Evolutionary conservation across 2,888 invertebrate genomes (phyloP).

Genomic region (Timandra comae): DNA sequence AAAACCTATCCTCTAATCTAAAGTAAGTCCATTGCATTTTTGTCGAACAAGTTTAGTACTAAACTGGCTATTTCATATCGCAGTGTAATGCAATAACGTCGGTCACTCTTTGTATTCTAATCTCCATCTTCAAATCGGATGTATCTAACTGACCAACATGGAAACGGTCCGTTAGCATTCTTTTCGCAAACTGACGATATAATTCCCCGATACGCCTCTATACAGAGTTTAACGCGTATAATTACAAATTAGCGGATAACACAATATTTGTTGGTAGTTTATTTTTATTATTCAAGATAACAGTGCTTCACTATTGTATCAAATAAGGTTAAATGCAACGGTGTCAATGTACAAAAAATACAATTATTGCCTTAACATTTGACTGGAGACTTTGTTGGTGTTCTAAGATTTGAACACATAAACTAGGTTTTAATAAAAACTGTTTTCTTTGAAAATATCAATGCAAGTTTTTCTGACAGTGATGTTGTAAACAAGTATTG

Average conservation of each 20-base stretch:
- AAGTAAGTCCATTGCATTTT: slow-evolving; percentile 9
- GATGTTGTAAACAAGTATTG: too few species aligned
- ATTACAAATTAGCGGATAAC: slow-evolving; percentile 52
- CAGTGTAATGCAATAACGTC: slow-evolving; percentile 25
- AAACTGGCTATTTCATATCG: slow-evolving; percentile 13
- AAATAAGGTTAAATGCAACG: neutral
- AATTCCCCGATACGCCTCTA: slow-evolving; percentile 45
- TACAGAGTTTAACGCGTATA: slow-evolving; percentile 54
- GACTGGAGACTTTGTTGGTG: too few species aligned
- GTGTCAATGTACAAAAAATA: too few species aligned
- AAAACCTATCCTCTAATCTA: slow-evolving; percentile 1
- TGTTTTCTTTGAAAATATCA: too few species aligned
- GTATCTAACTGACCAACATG: slow-evolving; percentile 37
- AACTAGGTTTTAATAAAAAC: too few species aligned
- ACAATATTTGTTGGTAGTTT: slow-evolving; percentile 32
- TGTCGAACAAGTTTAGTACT: slow-evolving; percentile 3
- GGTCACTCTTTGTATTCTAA: slow-evolving; percentile 37
- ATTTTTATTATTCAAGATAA: slow-evolving; percentile 32
- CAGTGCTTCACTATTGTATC: slow-evolving; percentile 5
- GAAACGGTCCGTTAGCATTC: slow-evolving; percentile 57
- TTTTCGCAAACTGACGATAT: slow-evolving; percentile 49
- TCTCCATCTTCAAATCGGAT: slow-evolving; percentile 31
- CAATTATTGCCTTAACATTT: too few species aligned
- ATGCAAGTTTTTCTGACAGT: too few species aligned
- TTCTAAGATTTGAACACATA: too few species aligned